Conservation (phyloP, 1,140 invertebrate genomes). For the Heliconius eleuchia region DNA sequence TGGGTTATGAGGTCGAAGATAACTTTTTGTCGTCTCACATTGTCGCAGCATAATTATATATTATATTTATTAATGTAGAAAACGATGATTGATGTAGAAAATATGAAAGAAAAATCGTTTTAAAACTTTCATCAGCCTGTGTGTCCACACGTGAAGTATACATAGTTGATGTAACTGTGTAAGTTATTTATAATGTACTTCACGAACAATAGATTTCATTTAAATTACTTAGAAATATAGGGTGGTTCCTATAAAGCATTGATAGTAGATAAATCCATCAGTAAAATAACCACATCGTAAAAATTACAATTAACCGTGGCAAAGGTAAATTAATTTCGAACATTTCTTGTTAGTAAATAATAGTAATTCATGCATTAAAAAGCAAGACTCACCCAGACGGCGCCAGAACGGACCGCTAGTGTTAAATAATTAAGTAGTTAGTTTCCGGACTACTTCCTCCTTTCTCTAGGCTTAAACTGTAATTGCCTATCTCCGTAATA, state of each 20-base stretch:
- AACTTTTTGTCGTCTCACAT: neutral
- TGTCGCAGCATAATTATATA: neutral
- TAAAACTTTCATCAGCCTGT: no score
- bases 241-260: no score
- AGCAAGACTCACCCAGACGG: neutral
- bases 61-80: no score
- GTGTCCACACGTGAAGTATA: no score
- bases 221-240: no score
- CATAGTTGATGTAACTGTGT: no score
- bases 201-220: no score
- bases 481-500: conserved; percentile 3
- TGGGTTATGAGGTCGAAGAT: conserved; percentile 54
- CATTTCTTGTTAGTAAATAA: neutral
- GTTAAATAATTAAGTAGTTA: conserved; percentile 10
- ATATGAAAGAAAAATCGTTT: no score
- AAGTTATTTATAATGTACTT: no score
- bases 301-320: neutral
- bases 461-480: conserved; percentile 6
- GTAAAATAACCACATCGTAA: no score
- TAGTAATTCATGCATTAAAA: neutral
- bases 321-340: neutral
- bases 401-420: neutral
- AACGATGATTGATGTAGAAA: neutral
- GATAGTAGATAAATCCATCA: no score
- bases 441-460: conserved; percentile 8